Evolutionary conservation across 2,888 invertebrate species (phyloP), one percentile per base, ranked within the genome.

Genomic region (Holacanthella duospinosa): DNA sequence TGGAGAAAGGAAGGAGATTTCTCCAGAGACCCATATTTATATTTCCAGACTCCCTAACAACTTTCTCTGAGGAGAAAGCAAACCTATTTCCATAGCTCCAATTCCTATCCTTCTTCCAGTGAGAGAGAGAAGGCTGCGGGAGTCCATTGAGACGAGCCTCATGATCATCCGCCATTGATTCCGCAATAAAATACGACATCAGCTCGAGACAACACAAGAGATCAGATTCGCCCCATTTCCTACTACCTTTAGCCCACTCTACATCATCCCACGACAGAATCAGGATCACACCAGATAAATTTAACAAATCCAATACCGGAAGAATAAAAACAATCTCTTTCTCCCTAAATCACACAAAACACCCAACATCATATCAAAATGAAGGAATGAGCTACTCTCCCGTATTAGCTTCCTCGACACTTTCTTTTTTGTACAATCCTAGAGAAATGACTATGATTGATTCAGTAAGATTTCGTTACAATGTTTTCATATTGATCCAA

Each of bases 1-100:
- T n/a, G 48, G 48, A 48, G 21, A 21, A 21, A 48, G 48, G 21
- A 48, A 21, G 12, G 12, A 48, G 48, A 48, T 48, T 48, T 48
- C 48, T 48, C 48, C 48, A 48, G 48, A 48, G 48, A 48, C 48
- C 36, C 36, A 36, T 36, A 36, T 36, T 36, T 36, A 36, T 36
- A 36, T 36, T 36, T 36, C 9, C 36, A 36, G 36, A 36, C 9
- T 36, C 36, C 9, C 6, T 6, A 36, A n/a, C n/a, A n/a, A n/a
- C n/a, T n/a, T n/a, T n/a, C n/a, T n/a, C n/a, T n/a, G 36, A 36
- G 9, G 36, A 36, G 36, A 36, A 36, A 12, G 36, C 6, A 36
- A 36, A 6, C 36, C 36, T 36, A 36, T 36, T 36, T 36, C 16
- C 36, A 36, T 36, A 36, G n/a, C n/a, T n/a, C n/a, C n/a, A n/a